Percentiles rank a stretch among this genome's conserved stretches.
phyloP scores from a whole-genome alignment of 2,797 vertebrate species.

The Morus bassanus region DNA sequence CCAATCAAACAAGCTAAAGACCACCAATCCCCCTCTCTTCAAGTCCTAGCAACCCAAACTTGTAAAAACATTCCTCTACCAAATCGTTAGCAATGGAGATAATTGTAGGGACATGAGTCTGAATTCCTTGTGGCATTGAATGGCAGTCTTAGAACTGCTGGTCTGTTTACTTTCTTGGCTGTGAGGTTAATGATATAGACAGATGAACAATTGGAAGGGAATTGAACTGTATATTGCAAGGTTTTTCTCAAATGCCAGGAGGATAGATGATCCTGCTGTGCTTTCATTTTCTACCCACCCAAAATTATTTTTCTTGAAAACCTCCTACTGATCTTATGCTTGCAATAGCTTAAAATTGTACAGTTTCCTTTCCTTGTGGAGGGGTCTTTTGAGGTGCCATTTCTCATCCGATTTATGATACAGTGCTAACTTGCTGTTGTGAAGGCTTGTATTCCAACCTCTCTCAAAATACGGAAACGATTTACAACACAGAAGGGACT shows the following conservation, averaged over 20 bases:
- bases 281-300: constrained; percentile 40
- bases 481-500: neutral
- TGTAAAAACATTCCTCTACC: neutral
- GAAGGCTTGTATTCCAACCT: neutral
- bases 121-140: neutral
- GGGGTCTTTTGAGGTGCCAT: neutral
- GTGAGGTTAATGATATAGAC: constrained; percentile 27
- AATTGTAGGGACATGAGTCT: constrained; percentile 19
- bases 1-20: neutral
- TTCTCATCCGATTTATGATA: neutral
- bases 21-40: neutral
- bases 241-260: constrained; percentile 23
- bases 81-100: neutral
- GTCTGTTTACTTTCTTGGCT: constrained; percentile 31
- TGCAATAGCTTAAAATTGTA: neutral
- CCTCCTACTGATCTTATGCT: neutral
- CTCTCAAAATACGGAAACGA: neutral
- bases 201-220: constrained; percentile 32
- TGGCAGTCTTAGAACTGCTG: neutral
- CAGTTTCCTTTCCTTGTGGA: neutral
- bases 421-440: neutral
- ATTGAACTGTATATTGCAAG: constrained; percentile 28
- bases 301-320: constrained; percentile 35
- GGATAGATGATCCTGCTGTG: constrained; percentile 11
- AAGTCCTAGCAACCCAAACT: constrained; percentile 7